Evolutionary conservation across 1,140 invertebrate genomes (phyloP), one percentile per base, ranked within the genome.

Genomic region (Drosophila pachea): DNA sequence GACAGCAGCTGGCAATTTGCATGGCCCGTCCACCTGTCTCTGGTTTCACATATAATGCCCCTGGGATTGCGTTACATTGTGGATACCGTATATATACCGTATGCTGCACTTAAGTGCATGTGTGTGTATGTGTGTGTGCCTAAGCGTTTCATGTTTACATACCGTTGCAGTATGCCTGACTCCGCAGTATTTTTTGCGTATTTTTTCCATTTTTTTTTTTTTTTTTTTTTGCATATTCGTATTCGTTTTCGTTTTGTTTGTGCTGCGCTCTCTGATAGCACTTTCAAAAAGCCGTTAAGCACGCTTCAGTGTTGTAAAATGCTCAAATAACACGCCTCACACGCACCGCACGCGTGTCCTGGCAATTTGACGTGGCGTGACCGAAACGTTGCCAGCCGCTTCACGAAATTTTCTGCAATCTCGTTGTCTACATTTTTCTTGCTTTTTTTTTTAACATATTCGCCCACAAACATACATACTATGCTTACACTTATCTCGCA

Each of bases 221-320:
- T 48, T 12, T 36, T 58, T 42, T 64, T 12, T 38, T 6, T 36
- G n/a, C 7, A 32, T 22, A 22, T 3, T 22, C 22, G 22, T 22
- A 22, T 22, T 22, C 14, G 8, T 54, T 36, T 52, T 53, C 56
- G 63, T 54, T 67, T 53, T 61, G 54, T 56, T 74, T 66, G 55
- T 63, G 11, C 47, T 52, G 52, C 7, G 32, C 58, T 55, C 49
- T 16, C 61, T 73, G 76, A 78, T 78, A 65, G 76, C 72, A 78
- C 59, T 78, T 78, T 79, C 68, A 78, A 79, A 79, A 78, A 75
- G 76, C 76, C 76, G 76, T 78, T 78, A 78, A 75, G 76, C 76
- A 79, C 72, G 76, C 76, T 72, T 72, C 76, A 79, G 76, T 78
- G 76, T 78, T 79, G 77, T 79, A 79, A 75, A 78, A 75, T 64